phyloP scores from a whole-genome alignment of 2,888 invertebrate species.

The Apamea sordens region DNA sequence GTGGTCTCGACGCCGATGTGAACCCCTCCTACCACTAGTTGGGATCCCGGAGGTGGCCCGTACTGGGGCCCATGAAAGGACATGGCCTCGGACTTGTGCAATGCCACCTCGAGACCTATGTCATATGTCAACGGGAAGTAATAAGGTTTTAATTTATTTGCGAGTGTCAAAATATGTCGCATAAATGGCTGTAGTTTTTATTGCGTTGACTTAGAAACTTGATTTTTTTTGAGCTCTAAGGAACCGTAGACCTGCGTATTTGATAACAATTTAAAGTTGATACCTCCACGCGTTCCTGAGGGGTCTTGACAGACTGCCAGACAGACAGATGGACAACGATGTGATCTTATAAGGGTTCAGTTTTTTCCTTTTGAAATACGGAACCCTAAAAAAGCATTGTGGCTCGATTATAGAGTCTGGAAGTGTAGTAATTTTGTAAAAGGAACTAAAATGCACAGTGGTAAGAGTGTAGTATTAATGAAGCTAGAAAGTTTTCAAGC shows the following conservation, averaged over 20 bases:
- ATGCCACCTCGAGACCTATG: no score
- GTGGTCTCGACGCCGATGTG: no score
- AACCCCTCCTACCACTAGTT: no score
- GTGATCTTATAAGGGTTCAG: background rate
- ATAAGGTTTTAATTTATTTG: no score
- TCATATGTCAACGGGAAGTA: no score
- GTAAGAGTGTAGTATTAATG: slow-evolving; percentile 68
- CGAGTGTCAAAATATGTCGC: no score
- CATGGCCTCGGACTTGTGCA: no score
- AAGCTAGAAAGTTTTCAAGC: slow-evolving; percentile 69
- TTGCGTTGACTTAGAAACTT: no score
- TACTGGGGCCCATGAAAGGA: no score
- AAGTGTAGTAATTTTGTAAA: slow-evolving; percentile 42
- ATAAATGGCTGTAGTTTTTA: no score
- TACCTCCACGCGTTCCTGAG: background rate
- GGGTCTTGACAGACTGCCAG: background rate
- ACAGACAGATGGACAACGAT: background rate
- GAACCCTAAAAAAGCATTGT: background rate
- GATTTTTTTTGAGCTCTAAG: no score
- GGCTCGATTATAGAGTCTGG: background rate
- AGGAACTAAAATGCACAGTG: slow-evolving; percentile 57
- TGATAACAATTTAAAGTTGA: background rate
- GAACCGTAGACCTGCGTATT: background rate
- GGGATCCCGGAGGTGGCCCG: no score
- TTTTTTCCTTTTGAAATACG: background rate